Evolutionary conservation across 2,113 vertebrate genomes (phyloP).

Genomic region (Phrynosoma blainvillii): DNA sequence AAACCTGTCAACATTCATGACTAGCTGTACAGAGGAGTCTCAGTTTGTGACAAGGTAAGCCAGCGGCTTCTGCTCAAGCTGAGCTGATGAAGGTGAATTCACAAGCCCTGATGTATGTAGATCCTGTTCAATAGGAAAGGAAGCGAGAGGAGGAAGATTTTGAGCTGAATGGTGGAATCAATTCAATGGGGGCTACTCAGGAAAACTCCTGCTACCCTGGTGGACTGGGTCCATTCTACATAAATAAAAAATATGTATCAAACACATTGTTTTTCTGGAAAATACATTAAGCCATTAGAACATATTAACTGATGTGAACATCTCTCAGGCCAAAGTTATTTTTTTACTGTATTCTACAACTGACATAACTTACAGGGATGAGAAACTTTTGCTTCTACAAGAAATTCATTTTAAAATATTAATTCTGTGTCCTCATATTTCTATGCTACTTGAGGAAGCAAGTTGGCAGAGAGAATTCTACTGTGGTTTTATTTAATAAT

Average conservation of each 20-base stretch:
- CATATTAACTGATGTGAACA: background rate
- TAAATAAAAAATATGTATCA: background rate
- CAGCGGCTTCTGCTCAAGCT: background rate
- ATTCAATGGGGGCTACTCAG: background rate
- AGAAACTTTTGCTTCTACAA: background rate
- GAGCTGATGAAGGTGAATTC: background rate
- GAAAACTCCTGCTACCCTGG: background rate
- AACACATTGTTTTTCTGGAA: background rate
- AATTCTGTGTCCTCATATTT: conserved; percentile 7
- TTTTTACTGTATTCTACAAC: background rate
- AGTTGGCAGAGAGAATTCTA: background rate
- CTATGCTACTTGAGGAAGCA: conserved; percentile 24
- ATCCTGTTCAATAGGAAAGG: background rate
- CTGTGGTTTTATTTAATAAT: conserved; percentile 15
- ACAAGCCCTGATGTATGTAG: background rate
- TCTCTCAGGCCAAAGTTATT: background rate
- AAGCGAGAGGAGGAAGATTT: background rate
- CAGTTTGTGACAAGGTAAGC: background rate
- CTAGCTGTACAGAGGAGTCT: background rate
- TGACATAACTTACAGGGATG: background rate
- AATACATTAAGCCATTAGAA: too few relatives aligned
- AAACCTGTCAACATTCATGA: background rate
- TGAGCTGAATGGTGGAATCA: background rate
- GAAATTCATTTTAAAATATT: conserved; percentile 6
- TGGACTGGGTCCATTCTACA: background rate